These are phyloP conservation scores for Heliconius erato DNA, from an alignment of 2,888 invertebrate species.

Conservation along the genomic window DNA sequence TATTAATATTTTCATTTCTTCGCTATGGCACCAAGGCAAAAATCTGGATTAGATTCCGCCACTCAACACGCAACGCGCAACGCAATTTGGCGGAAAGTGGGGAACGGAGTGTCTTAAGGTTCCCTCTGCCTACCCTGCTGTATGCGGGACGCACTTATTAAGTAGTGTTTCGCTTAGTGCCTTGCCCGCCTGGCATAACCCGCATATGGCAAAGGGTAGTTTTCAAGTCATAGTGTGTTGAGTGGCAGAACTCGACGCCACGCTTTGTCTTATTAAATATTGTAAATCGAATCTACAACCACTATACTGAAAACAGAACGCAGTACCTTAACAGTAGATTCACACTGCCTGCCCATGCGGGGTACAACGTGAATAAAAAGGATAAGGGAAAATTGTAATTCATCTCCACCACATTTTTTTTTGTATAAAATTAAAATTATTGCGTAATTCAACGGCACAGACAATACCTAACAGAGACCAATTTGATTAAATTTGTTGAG, in stretches of 20 bases:
- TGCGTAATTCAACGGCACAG: slow-evolving; percentile 25
- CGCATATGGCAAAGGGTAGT: background rate
- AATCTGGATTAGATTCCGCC: no score
- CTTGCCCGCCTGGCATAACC: no score
- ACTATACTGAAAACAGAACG: accelerated
- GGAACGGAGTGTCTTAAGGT: background rate
- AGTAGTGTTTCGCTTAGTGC: no score
- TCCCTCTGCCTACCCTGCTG: background rate
- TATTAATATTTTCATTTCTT: no score
- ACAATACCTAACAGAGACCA: slow-evolving; percentile 33
- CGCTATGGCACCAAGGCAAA: no score
- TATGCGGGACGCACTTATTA: background rate
- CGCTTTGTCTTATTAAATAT: background rate
- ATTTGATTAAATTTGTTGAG: slow-evolving; percentile 43
- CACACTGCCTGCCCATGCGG: no score
- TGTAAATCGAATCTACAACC: background rate
- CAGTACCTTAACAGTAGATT: no score
- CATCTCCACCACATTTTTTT: background rate
- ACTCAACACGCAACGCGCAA: no score
- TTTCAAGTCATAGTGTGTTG: background rate
- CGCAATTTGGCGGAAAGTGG: no score
- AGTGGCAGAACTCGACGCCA: background rate
- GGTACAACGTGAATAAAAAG: no score
- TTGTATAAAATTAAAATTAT: slow-evolving; percentile 33
- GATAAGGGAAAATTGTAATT: background rate